Evolutionary conservation across 2,113 vertebrate genomes (phyloP), one percentile per base, ranked within the genome.

Genomic region (Leptobrachium leishanense): DNA sequence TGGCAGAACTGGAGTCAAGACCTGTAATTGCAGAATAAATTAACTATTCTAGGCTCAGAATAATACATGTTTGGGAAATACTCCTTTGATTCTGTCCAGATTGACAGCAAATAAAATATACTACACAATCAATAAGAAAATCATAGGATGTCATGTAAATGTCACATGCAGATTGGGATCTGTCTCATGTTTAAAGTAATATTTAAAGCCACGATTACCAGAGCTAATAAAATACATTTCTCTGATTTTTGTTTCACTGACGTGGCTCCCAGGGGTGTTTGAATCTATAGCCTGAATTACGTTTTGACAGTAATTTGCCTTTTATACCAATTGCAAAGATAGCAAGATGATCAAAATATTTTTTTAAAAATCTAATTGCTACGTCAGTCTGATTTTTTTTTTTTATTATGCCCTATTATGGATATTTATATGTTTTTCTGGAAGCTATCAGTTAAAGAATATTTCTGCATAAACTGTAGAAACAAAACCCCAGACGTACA

Each of bases 151-250:
- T 3, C 65, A 68, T 31, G 39, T 68, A 55, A 75, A 75, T 75
- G 63, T 65, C 74, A 75, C 39, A 11, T 15, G 2, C 50, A 41
- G 8, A 57, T 50, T 31, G 39, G 54, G 42, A 54, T 5, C 6
- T 54, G 68, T 66, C 53, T 54, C 54, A 76, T 76, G 46, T 46
- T 46, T 67, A 68, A 67, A 76, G 62, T 50, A 31, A 54, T 15
- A 20, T 50, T 75, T 66, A 75, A 53, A 65, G 64, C 13, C 13
- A 12, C 13, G 2, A 1, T 59, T 59, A 59, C 13, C 3, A 12
- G 11, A 11, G 13, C 55, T 59, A 59, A 59, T 12, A 59, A 11
- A 59, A 59, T 12, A 59, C 13, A 15, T 59, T 59, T 59, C 13
- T 59, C 55, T 2, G 55, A 59, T 59, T 59, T 12, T 12, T 59